A percentile compares a stretch with the other conserved stretches of the same genome.
These are phyloP conservation scores for Phenganax marumi DNA, from an alignment of 92 coral and sea anemone species.

Conservation along the genomic window DNA sequence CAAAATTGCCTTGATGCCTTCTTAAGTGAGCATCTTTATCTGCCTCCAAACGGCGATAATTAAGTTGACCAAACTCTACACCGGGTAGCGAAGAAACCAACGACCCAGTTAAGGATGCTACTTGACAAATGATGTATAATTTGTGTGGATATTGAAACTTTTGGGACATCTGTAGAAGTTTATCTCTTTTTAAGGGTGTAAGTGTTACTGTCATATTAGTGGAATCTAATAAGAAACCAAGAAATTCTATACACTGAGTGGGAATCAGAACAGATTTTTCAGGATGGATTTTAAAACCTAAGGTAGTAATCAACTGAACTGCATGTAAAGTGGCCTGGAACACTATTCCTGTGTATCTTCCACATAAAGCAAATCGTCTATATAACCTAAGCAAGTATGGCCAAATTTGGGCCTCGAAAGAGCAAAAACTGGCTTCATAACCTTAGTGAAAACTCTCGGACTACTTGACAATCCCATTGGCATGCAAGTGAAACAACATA, in stretches of 20 bases:
- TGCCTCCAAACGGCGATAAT: too few species aligned
- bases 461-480: conserved; percentile 58
- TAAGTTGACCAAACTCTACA: conserved; percentile 9
- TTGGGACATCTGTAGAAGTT: conserved; percentile 45
- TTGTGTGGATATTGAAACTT: conserved; percentile 32
- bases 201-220: conserved; percentile 47
- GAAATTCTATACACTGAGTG: too few species aligned
- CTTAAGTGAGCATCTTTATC: too few species aligned
- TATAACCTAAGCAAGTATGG: too few species aligned
- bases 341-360: too few species aligned
- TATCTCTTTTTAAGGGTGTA: conserved; percentile 38
- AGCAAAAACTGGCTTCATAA: conserved; percentile 54
- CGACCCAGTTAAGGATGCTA: conserved; percentile 60
- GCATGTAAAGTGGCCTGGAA: too few species aligned
- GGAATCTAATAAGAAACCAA: too few species aligned
- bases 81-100: not conserved
- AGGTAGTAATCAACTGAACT: conserved; percentile 39
- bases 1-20: too few species aligned
- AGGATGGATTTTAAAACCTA: conserved; percentile 58
- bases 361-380: too few species aligned
- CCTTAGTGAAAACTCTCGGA: too few species aligned
- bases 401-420: conserved; percentile 49
- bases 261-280: too few species aligned
- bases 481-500: conserved; percentile 47
- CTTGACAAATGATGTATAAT: conserved; percentile 51